Evolutionary conservation across 2,113 vertebrate species (phyloP).

Genomic region (Ginglymostoma cirratum): DNA sequence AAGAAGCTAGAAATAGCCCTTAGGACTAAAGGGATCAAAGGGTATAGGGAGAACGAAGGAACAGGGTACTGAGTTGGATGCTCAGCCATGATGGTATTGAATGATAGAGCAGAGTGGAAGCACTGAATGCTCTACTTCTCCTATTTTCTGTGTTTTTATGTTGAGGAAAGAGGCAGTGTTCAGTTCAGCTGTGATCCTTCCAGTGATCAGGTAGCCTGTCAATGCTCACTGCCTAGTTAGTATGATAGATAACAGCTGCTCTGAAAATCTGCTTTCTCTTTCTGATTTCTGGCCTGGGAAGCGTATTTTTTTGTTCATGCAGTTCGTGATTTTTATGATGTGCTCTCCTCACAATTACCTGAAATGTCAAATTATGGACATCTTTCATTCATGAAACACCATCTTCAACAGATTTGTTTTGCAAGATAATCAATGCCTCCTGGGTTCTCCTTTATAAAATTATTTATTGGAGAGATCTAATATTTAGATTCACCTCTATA

Average conservation of each 20-base stretch:
- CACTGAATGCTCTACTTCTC: too few species aligned
- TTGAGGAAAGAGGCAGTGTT: background rate
- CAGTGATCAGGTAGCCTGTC: background rate
- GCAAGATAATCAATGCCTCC: background rate
- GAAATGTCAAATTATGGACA: background rate
- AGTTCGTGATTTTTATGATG: background rate
- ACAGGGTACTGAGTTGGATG: too few species aligned
- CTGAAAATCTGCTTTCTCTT: background rate
- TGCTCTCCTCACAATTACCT: background rate
- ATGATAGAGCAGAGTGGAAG: too few species aligned
- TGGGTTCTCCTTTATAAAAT: background rate
- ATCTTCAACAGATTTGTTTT: background rate
- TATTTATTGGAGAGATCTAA: background rate
- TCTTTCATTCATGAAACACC: background rate
- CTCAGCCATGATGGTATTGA: too few species aligned
- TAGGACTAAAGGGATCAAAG: too few species aligned
- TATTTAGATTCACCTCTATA: constrained; percentile 3
- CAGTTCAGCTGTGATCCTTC: background rate
- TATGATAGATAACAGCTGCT: background rate
- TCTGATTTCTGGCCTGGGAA: background rate
- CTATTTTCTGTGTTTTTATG: too few species aligned
- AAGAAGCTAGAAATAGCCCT: too few species aligned
- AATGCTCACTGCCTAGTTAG: background rate
- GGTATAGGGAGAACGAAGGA: too few species aligned
- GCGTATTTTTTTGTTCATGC: background rate